Conservation (phyloP, 2,113 vertebrate genomes). For the Sorex fumeus region DNA sequence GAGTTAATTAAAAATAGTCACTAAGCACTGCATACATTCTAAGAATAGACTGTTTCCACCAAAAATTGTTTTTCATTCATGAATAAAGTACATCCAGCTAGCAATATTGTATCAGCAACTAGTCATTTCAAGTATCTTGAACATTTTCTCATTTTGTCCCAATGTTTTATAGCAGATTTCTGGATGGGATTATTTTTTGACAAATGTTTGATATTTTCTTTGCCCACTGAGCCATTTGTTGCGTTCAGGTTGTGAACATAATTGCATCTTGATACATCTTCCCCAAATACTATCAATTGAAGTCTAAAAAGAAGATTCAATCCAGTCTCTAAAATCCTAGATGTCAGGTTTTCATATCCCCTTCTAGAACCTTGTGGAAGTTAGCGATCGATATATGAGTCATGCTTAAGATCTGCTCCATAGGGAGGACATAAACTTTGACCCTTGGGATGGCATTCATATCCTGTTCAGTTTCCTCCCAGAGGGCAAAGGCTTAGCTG, state of each 20-base stretch:
- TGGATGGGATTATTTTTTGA: conserved; percentile 58
- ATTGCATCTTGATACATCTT: conserved; percentile 48
- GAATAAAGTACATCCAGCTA: conserved; percentile 19
- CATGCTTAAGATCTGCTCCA: neutral
- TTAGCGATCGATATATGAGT: conserved; percentile 19
- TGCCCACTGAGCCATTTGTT: conserved; percentile 50
- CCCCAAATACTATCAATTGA: conserved; percentile 17
- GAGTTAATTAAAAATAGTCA: conserved; percentile 63
- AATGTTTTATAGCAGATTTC: conserved; percentile 47
- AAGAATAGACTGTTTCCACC: conserved; percentile 15
- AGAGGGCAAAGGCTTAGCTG: neutral
- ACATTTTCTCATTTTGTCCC: conserved; percentile 31
- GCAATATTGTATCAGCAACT: neutral
- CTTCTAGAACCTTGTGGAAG: neutral
- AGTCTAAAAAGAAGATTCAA: conserved; percentile 30
- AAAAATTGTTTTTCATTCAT: conserved; percentile 52
- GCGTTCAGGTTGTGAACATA: conserved; percentile 69
- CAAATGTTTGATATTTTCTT: conserved; percentile 72
- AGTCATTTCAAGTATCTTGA: conserved; percentile 31
- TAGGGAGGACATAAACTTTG: neutral
- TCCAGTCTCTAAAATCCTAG: conserved; percentile 6
- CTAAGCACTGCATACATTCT: conserved; percentile 50
- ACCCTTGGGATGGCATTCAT: neutral
- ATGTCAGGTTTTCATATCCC: neutral
- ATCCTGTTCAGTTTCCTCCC: neutral